Evolutionary conservation across 2,113 vertebrate species (phyloP).

Genomic region (Rhadina sibilatrix): DNA sequence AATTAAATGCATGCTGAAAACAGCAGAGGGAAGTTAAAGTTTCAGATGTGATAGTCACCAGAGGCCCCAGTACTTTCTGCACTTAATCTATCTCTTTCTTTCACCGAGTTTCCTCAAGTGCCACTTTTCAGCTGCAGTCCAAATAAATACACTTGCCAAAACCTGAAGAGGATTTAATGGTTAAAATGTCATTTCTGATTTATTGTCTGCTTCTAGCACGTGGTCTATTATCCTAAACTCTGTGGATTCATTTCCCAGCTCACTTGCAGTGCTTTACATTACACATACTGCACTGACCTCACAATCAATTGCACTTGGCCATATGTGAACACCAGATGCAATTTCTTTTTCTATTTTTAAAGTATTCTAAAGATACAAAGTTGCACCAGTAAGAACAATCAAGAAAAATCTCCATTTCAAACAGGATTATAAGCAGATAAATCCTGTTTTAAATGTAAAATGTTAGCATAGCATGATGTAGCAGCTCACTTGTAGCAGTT

Average conservation of each 20-base stretch:
- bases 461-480: neutral
- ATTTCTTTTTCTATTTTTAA: neutral
- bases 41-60: neutral
- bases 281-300: neutral
- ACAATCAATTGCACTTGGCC: neutral
- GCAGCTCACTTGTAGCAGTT: neutral
- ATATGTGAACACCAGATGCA: neutral
- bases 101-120: neutral
- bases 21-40: neutral
- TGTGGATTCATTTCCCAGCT: neutral
- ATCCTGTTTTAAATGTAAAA: neutral
- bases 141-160: slow-evolving; percentile 21
- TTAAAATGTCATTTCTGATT: slow-evolving; percentile 52
- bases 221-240: slow-evolving; percentile 3
- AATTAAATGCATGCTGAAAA: neutral
- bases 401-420: neutral
- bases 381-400: neutral
- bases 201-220: slow-evolving; percentile 16
- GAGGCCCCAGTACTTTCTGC: neutral
- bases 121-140: slow-evolving; percentile 4
- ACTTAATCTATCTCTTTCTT: slow-evolving; percentile 18
- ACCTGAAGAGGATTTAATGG: slow-evolving; percentile 26
- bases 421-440: neutral
- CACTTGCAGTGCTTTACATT: neutral
- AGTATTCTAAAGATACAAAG: neutral